These are phyloP conservation scores for Phoxinus dragarum DNA, from an alignment of 2,797 vertebrate genomes.

Conservation along the genomic window DNA sequence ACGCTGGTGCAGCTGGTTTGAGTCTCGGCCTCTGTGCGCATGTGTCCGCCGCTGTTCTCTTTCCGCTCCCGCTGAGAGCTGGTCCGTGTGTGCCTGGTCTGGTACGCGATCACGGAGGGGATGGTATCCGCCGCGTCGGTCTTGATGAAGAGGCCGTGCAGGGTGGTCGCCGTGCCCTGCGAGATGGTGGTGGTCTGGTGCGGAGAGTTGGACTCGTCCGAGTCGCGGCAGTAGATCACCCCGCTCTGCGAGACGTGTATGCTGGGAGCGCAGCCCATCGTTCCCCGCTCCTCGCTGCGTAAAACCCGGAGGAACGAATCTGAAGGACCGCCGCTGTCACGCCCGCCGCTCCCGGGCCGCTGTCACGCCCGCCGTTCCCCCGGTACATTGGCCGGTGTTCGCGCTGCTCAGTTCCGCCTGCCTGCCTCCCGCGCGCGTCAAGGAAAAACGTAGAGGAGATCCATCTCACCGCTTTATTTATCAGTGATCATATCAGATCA, in stretches of 20 bases:
- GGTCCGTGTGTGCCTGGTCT: conserved; percentile 80
- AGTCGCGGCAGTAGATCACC: conserved; percentile 97
- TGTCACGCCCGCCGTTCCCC: conserved; percentile 55
- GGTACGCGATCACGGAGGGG: conserved; percentile 85
- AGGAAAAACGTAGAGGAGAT: conserved; percentile 49
- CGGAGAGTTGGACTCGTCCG: conserved; percentile 93
- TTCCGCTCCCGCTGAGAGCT: conserved; percentile 75
- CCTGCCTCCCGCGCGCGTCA: conserved; percentile 65
- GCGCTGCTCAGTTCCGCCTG: conserved; percentile 53
- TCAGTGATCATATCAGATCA: conserved; percentile 28
- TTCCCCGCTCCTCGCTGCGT: conserved; percentile 60
- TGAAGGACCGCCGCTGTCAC: conserved; percentile 8
- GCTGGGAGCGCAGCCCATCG: conserved; percentile 97
- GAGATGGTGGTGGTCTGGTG: conserved; percentile 90
- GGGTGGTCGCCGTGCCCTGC: conserved; percentile 85
- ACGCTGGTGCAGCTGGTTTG: conserved; percentile 86
- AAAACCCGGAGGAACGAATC: conserved; percentile 55
- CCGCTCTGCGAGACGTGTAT: conserved; percentile 99
- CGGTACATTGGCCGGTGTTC: conserved; percentile 65
- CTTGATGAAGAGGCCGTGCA: conserved; percentile 91
- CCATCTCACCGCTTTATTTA: conserved; percentile 42
- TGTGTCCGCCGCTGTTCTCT: conserved; percentile 77
- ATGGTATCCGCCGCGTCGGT: conserved; percentile 90
- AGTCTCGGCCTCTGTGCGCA: conserved; percentile 90
- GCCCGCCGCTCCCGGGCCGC: conserved; percentile 56